A percentile compares a stretch with the other conserved stretches of the same genome.
Evolutionary conservation across 2,797 vertebrate species (phyloP).

Genomic region (Orestias chungarensis): DNA sequence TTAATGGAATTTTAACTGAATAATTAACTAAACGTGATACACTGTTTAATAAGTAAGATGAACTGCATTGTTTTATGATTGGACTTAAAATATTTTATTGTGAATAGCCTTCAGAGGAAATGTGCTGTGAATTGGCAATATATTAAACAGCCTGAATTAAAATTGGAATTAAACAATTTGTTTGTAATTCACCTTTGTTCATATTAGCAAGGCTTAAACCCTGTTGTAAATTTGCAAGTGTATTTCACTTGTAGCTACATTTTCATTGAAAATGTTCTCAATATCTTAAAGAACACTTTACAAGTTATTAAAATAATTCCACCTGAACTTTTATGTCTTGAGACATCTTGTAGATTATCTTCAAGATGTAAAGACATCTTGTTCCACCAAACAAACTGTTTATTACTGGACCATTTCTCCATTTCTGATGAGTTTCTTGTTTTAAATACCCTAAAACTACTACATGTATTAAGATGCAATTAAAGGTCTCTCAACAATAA

Average conservation of each 20-base stretch:
- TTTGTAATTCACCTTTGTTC: neutral
- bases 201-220: neutral
- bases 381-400: slow-evolving; percentile 34
- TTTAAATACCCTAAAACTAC: neutral
- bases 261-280: slow-evolving; percentile 1
- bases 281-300: slow-evolving; percentile 1
- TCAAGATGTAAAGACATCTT: too few species aligned
- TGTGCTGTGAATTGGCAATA: neutral
- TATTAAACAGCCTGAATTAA: neutral
- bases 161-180: neutral
- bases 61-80: too few species aligned
- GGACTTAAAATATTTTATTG: too few species aligned
- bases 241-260: neutral
- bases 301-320: slow-evolving; percentile 2
- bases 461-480: too few species aligned
- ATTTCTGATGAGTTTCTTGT: slow-evolving; percentile 31
- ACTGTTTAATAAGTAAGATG: too few species aligned
- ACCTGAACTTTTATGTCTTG: slow-evolving; percentile 26
- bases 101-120: too few species aligned
- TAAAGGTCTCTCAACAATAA: too few species aligned
- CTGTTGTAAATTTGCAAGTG: neutral
- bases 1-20: too few species aligned
- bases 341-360: slow-evolving; percentile 42
- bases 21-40: too few species aligned
- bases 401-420: slow-evolving; percentile 46